Evolutionary conservation across 2,888 invertebrate species (phyloP), one percentile per base, ranked within the genome.

Genomic region (Philopedon plagiatum): DNA sequence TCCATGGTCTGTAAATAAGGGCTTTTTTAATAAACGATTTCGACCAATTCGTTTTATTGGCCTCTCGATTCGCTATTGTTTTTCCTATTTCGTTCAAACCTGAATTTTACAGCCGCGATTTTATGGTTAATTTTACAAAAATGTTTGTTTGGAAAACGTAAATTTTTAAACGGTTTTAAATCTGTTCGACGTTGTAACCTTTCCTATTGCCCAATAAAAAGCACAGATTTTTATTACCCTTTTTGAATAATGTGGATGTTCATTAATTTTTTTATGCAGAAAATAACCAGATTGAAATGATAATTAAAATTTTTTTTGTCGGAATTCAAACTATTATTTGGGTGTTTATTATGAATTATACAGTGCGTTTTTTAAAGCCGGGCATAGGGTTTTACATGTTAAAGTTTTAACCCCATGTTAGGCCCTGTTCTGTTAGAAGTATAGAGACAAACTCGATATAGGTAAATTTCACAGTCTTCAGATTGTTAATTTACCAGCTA

Each of bases 11-110:
- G 66, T 44, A 49, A 66, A 66, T 15, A 58, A 57, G 15, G 32
- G 58, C 44, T 58, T 66, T 66, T 66, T 66, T 58, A 58, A 58
- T 66, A 66, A 58, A 58, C 58, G 66, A 66, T 41, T 66, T 1
- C 5, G 18, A 49, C 57, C 66, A 66, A 66, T 66, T 66, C 58
- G 58, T 58, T 66, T 66, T 66, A 66, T 66, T 58, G 58, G n/a
- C 23, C 7, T 44, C 15, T 15, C 39, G 39, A 39, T 15, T 39
- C 32, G 21, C 46, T 41, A 58, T 66, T 66, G 34, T 58, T 29
- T 37, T 34, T 18, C 9, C 26, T 66, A 46, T 66, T 56, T 39
- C 34, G 49, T 15, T 44, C n/a, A n/a, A 23, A 23, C 19, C 64
- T 54, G 64, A 34, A 64, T 64, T 61, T 61, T 46, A 61, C 46